Evolutionary conservation across 2,888 invertebrate species (phyloP).

Genomic region (Exocentrus adspersus): DNA sequence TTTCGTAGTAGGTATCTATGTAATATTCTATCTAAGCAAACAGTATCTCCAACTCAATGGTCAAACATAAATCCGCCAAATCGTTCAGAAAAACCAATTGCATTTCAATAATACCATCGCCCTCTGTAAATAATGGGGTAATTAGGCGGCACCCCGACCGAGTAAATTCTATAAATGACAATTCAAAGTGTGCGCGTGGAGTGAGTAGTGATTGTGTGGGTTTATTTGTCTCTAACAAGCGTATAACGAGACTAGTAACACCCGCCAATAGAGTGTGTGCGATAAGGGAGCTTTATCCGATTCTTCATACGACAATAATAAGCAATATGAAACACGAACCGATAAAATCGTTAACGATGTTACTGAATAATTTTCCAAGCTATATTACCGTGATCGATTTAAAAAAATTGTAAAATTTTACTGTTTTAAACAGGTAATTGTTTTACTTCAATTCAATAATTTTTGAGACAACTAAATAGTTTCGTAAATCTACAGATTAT

Average conservation of each 20-base stretch:
- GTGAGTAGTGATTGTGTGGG: constrained; percentile 38
- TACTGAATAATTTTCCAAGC: too few relatives aligned
- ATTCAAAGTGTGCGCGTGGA: constrained; percentile 43
- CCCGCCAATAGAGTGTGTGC: constrained; percentile 41
- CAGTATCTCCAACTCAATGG: background rate
- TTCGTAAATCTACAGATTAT: too few relatives aligned
- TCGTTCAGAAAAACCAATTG: constrained; percentile 33
- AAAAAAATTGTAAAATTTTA: too few relatives aligned
- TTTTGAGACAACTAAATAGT: too few relatives aligned
- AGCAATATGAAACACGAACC: too few relatives aligned
- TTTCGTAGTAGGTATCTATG: too few relatives aligned
- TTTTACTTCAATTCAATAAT: too few relatives aligned
- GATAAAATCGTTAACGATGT: too few relatives aligned
- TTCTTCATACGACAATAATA: constrained; percentile 42
- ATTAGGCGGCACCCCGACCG: constrained; percentile 48
- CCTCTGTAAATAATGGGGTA: constrained; percentile 35
- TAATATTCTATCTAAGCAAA: background rate
- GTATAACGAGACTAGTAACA: constrained; percentile 48
- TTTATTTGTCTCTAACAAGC: constrained; percentile 54
- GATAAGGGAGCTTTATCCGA: constrained; percentile 47
- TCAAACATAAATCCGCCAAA: constrained; percentile 24
- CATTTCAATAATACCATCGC: constrained; percentile 29
- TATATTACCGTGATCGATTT: too few relatives aligned
- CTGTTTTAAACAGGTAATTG: too few relatives aligned
- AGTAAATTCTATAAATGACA: constrained; percentile 48